A percentile compares a stretch with the other conserved stretches of the same genome.
These are phyloP conservation scores for Oegoconia quadripuncta DNA, from an alignment of 2,888 invertebrate species.

Conservation along the genomic window DNA sequence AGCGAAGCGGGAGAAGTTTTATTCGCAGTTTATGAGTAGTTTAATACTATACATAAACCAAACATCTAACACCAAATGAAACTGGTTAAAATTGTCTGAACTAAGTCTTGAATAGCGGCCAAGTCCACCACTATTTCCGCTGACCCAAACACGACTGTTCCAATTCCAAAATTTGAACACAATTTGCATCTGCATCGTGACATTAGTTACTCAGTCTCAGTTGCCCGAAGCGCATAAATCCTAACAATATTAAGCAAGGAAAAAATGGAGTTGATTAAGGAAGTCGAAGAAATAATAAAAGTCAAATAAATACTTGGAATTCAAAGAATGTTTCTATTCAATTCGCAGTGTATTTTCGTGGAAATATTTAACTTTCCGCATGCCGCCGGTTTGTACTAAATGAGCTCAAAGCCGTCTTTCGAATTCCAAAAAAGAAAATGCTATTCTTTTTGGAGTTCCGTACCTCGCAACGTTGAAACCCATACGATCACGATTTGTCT, in stretches of 20 bases:
- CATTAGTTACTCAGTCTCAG: not conserved
- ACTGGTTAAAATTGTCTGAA: slow-evolving; percentile 24
- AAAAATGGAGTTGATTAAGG: not conserved
- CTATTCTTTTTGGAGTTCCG: too few relatives aligned
- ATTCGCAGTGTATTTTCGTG: slow-evolving; percentile 1
- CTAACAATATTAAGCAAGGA: not conserved
- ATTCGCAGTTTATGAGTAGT: too few relatives aligned
- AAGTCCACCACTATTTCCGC: slow-evolving; percentile 36
- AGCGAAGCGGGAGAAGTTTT: too few relatives aligned
- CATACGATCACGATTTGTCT: too few relatives aligned
- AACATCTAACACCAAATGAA: not conserved
- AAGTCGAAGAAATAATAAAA: not conserved
- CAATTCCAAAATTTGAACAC: slow-evolving; percentile 25
- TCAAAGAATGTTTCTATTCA: slow-evolving; percentile 9
- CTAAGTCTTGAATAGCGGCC: slow-evolving; percentile 46
- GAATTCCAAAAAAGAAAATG: too few relatives aligned
- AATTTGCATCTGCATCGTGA: slow-evolving; percentile 22
- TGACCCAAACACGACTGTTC: slow-evolving; percentile 35
- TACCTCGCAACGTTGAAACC: too few relatives aligned
- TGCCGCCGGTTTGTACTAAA: too few relatives aligned
- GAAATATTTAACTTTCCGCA: too few relatives aligned
- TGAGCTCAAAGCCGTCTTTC: too few relatives aligned
- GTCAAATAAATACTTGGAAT: not conserved
- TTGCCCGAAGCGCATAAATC: not conserved
- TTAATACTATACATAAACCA: too few relatives aligned